phyloP scores from a whole-genome alignment of 1,140 invertebrate genomes.

The Drosophila fuyamai region DNA sequence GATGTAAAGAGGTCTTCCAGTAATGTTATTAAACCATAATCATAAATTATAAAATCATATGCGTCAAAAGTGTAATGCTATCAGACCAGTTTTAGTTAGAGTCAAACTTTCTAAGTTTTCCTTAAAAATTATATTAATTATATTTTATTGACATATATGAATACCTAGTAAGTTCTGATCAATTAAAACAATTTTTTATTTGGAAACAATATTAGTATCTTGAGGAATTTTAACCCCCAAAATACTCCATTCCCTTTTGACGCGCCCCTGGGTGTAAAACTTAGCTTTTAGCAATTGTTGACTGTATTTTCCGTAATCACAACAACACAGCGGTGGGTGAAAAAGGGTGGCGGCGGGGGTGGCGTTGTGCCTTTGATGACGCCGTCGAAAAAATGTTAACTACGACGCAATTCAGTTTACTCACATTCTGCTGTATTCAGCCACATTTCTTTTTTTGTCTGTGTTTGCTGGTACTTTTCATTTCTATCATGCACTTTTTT shows the following conservation, averaged over 20 bases:
- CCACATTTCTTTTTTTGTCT: constrained; percentile 25
- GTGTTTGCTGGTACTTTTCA: constrained; percentile 7
- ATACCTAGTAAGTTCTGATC: too few relatives aligned
- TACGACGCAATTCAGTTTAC: constrained; percentile 82
- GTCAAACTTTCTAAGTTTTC: too few relatives aligned
- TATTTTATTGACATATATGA: not conserved
- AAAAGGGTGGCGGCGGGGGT: not conserved
- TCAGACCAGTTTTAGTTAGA: too few relatives aligned
- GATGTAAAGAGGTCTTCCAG: too few relatives aligned
- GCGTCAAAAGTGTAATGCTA: too few relatives aligned
- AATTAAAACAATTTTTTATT: too few relatives aligned
- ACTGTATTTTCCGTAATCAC: constrained; percentile 56
- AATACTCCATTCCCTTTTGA: not conserved
- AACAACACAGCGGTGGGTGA: constrained; percentile 6
- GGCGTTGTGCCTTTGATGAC: constrained; percentile 37
- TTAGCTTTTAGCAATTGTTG: constrained; percentile 60
- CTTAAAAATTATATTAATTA: not conserved
- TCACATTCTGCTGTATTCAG: constrained; percentile 54
- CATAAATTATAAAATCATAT: too few relatives aligned
- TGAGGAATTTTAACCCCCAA: not conserved
- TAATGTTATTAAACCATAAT: too few relatives aligned
- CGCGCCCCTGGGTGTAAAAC: constrained; percentile 21
- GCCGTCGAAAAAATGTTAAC: constrained; percentile 64
- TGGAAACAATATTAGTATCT: too few relatives aligned
- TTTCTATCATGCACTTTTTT: constrained; percentile 31